Evolutionary conservation across 2,113 vertebrate genomes (phyloP).

Genomic region (Ictalurus furcatus): DNA sequence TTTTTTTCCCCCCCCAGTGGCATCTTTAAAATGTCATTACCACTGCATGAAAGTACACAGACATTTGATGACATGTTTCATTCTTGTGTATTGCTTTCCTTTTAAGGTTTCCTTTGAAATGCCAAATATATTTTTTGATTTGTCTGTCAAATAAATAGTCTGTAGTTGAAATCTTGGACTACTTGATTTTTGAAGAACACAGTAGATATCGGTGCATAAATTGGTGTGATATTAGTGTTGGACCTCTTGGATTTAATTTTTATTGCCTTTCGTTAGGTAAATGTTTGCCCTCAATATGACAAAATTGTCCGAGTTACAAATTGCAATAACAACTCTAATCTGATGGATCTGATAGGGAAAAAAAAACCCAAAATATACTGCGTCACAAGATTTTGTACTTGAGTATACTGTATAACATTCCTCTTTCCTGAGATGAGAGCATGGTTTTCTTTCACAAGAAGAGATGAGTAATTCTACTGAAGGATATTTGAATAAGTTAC

Average conservation of each 20-base stretch:
- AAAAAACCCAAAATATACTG: background rate
- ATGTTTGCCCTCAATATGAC: background rate
- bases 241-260: background rate
- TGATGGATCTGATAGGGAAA: background rate
- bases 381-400: background rate
- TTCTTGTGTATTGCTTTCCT: conserved; percentile 66
- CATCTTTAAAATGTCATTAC: conserved; percentile 65
- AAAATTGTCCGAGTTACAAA: too few relatives aligned
- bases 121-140: conserved; percentile 74
- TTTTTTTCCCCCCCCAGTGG: conserved; percentile 55
- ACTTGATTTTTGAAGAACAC: background rate
- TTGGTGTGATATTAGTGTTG: background rate
- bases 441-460: background rate
- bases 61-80: conserved; percentile 69
- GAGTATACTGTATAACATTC: background rate
- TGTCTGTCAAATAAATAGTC: conserved; percentile 77
- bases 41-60: conserved; percentile 76
- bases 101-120: conserved; percentile 68
- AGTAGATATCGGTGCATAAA: background rate
- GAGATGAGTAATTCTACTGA: background rate
- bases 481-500: background rate
- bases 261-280: background rate
- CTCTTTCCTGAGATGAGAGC: background rate
- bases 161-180: conserved; percentile 62
- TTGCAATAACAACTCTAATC: background rate